phyloP scores from a whole-genome alignment of 2,113 vertebrate genomes.

The Seriola rivoliana region DNA sequence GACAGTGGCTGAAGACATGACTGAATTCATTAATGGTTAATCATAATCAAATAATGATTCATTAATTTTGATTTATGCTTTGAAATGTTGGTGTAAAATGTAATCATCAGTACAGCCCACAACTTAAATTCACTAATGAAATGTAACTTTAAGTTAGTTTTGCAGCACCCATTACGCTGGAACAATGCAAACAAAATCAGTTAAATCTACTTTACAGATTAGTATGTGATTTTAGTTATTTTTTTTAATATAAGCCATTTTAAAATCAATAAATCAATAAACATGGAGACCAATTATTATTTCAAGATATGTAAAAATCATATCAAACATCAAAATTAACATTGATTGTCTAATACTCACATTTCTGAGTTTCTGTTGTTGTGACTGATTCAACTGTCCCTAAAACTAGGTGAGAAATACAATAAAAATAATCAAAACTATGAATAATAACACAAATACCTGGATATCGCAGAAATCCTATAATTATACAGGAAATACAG shows the following conservation, averaged over 20 bases:
- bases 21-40: too few relatives aligned
- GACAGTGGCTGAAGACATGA: not conserved
- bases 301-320: not conserved
- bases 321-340: not conserved
- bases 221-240: not conserved
- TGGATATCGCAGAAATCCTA: not conserved
- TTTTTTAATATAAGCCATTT: not conserved
- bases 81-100: too few relatives aligned
- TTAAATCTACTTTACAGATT: not conserved
- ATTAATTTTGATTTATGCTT: not conserved
- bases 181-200: too few relatives aligned
- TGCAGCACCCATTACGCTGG: too few relatives aligned
- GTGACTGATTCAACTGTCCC: constrained; percentile 3
- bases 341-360: constrained; percentile 53
- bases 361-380: constrained; percentile 45
- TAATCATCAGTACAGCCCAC: too few relatives aligned
- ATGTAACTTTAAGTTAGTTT: too few relatives aligned
- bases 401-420: constrained; percentile 39
- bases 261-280: not conserved
- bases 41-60: not conserved
- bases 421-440: not conserved
- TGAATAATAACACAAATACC: not conserved
- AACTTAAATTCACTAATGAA: too few relatives aligned
- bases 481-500: not conserved
- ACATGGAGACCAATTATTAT: not conserved